These are phyloP conservation scores for Dyspetes luteomarginatus DNA, from an alignment of 2,888 invertebrate genomes.

Conservation along the genomic window DNA sequence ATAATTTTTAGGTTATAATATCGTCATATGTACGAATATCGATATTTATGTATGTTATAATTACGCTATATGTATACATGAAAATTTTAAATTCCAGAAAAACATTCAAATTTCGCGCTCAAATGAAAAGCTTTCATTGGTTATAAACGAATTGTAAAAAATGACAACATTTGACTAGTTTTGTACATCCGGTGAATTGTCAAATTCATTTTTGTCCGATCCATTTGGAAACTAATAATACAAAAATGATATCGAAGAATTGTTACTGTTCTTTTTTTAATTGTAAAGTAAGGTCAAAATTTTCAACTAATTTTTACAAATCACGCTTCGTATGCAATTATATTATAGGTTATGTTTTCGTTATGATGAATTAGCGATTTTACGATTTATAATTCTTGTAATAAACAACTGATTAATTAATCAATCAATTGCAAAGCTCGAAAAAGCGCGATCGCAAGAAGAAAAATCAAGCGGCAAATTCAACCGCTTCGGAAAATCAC, in stretches of 20 bases:
- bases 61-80: too few relatives aligned
- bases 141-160: too few relatives aligned
- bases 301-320: neutral
- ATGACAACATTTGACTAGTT: neutral
- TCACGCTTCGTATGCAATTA: too few relatives aligned
- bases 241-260: too few relatives aligned
- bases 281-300: constrained; percentile 10
- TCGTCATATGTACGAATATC: neutral
- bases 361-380: too few relatives aligned
- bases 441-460: constrained; percentile 84
- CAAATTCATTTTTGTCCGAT: neutral
- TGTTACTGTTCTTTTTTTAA: neutral
- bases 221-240: too few relatives aligned
- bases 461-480: constrained; percentile 80
- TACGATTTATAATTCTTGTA: too few relatives aligned
- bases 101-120: too few relatives aligned
- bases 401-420: neutral
- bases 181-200: neutral
- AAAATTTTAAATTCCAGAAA: too few relatives aligned
- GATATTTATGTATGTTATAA: constrained; percentile 12
- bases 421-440: constrained; percentile 78
- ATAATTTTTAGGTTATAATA: neutral
- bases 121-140: too few relatives aligned
- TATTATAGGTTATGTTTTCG: too few relatives aligned
- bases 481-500: constrained; percentile 75